phyloP scores from a whole-genome alignment of 2,888 invertebrate species.

The Sepiola atlantica region DNA sequence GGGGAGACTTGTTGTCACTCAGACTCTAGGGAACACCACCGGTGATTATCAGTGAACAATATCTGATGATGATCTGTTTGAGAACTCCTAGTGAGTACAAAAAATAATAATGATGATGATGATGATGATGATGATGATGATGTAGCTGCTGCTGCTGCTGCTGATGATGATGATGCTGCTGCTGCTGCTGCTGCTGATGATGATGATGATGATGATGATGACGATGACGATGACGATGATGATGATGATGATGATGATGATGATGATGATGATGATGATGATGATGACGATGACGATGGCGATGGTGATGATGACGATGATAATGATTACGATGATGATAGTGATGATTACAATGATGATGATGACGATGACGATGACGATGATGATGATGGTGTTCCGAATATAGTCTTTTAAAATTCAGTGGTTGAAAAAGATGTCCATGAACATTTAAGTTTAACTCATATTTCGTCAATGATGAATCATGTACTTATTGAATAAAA shows the following conservation, averaged over 20 bases:
- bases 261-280: neutral
- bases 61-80: too few species aligned
- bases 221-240: neutral
- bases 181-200: neutral
- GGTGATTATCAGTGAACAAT: too few species aligned
- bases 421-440: too few species aligned
- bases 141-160: neutral
- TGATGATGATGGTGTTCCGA: constrained; percentile 3
- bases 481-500: too few species aligned
- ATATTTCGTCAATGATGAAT: too few species aligned
- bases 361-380: neutral
- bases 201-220: neutral
- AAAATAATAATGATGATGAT: neutral
- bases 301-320: neutral
- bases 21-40: too few species aligned
- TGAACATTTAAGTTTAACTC: too few species aligned
- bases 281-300: neutral
- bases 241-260: constrained; percentile 17
- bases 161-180: neutral
- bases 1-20: too few species aligned
- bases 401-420: too few species aligned
- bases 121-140: neutral
- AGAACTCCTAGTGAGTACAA: too few species aligned
- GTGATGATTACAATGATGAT: neutral
- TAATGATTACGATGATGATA: neutral